Evolutionary conservation across 2,113 vertebrate species (phyloP), one percentile per base, ranked within the genome.

Genomic region (Trematomus loennbergii): DNA sequence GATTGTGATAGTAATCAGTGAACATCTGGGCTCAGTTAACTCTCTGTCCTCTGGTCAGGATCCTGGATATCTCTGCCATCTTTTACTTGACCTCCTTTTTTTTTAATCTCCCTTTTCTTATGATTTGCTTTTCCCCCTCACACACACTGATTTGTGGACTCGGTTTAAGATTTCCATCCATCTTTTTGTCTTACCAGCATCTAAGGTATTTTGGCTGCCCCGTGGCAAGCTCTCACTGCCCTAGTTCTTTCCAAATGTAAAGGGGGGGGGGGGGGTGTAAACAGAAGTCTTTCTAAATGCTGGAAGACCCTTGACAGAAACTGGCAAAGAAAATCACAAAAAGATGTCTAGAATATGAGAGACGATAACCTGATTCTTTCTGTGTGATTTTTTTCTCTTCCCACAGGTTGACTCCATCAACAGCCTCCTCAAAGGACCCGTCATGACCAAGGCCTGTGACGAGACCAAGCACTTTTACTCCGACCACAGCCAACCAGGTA

Each of bases 381-480:
- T 49, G 10, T 43, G 3, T 53, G 5, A 29, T 11, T 52, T 4
- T 18, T 50, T 63, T 73, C 68, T 59, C 48, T 70, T 60, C 46
- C 54, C 36, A 33, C 87, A 99, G 98, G 97, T 99, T 48, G 98
- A 99, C 81, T 95, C 97, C 68, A 99, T 99, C 90, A 97, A 97
- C 82, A 88, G 93, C 22, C 96, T 99, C 16, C 96, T 99, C 49
- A 98, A 98, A 95, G 98, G 98, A 64, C 75, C 96, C 2, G 92
- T 97, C 85, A 97, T 99, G 96, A 95, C 90, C 76, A 98, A 96
- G 87, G 97, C 97, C 65, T 98, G 98, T 48, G 98, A 99, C 82
- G 97, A 98, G 92, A 99, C 98, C 85, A 97, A 95, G 92, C 96
- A 99, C 92, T 99, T 99, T 89, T 96, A 97, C 82, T 96, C 97